Evolutionary conservation across 2,113 vertebrate genomes (phyloP).

Genomic region (Campylorhamphus procurvoides): DNA sequence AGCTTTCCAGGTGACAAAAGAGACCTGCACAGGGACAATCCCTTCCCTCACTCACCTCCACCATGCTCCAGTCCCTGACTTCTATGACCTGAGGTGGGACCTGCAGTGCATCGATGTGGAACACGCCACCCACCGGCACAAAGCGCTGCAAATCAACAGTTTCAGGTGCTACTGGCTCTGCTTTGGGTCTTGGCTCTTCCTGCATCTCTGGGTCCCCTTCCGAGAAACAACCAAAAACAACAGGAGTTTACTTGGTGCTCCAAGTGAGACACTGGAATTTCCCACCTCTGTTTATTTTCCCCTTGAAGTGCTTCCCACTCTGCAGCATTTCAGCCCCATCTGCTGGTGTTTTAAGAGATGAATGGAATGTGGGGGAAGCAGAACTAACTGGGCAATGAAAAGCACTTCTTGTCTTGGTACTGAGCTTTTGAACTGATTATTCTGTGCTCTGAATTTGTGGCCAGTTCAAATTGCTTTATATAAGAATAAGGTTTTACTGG

Average conservation of each 20-base stretch:
- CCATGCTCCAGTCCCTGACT: conserved; percentile 80
- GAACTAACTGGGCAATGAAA: rapidly evolving
- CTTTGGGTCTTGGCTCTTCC: background rate
- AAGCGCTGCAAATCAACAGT: conserved; percentile 81
- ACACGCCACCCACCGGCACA: conserved; percentile 84
- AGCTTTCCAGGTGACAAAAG: background rate
- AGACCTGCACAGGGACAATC: too few species aligned
- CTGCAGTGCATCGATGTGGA: conserved; percentile 77
- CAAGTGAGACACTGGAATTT: background rate
- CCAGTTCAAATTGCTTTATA: background rate
- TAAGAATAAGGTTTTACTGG: background rate
- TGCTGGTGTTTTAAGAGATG: background rate
- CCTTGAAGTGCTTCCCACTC: background rate
- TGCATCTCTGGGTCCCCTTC: background rate
- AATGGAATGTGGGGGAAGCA: background rate
- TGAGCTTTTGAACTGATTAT: background rate
- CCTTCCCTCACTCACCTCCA: conserved; percentile 74
- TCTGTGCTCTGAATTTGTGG: background rate
- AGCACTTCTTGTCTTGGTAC: background rate
- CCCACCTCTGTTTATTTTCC: background rate
- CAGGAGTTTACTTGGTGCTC: background rate
- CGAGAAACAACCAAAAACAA: background rate
- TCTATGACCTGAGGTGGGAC: conserved; percentile 81
- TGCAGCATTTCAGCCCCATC: background rate
- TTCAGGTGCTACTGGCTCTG: background rate